Conservation (phyloP, 2,113 vertebrate genomes). For the Carettochelys insculpta region DNA sequence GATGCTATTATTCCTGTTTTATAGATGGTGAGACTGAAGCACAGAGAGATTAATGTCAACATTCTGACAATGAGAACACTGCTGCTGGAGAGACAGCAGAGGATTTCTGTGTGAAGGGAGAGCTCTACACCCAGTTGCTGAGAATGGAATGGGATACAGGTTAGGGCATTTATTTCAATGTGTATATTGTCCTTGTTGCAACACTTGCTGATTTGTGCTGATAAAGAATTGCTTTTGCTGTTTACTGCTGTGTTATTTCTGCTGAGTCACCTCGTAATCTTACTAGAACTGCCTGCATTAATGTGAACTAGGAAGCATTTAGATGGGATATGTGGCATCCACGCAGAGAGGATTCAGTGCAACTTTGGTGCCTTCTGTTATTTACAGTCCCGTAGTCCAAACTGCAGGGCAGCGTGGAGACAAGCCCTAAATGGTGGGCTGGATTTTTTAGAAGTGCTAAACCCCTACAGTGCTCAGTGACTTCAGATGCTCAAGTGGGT, state of each 20-base stretch:
- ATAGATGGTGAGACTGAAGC: not conserved
- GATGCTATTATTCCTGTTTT: not conserved
- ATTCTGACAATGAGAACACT: not conserved
- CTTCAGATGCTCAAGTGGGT: not conserved
- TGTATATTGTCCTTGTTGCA: not conserved
- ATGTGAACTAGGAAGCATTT: not conserved
- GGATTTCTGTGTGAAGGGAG: not conserved
- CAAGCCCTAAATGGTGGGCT: not conserved
- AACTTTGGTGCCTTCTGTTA: not conserved
- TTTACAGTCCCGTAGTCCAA: accelerated
- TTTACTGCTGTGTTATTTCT: not conserved
- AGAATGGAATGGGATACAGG: not conserved
- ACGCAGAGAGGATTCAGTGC: not conserved
- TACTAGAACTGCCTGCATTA: not conserved
- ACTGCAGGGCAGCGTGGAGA: not conserved
- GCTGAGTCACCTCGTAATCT: not conserved
- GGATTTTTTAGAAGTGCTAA: not conserved
- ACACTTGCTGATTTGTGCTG: accelerated
- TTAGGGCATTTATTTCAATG: not conserved
- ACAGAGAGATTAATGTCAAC: not conserved
- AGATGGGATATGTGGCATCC: not conserved
- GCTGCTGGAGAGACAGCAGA: not conserved
- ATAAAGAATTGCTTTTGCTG: not conserved
- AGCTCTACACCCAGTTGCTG: not conserved
- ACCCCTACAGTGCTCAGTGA: not conserved